A percentile compares a stretch with the other conserved stretches of the same genome.
phyloP scores from a whole-genome alignment of 2,797 vertebrate genomes.

The Phataginus tetradactyla region DNA sequence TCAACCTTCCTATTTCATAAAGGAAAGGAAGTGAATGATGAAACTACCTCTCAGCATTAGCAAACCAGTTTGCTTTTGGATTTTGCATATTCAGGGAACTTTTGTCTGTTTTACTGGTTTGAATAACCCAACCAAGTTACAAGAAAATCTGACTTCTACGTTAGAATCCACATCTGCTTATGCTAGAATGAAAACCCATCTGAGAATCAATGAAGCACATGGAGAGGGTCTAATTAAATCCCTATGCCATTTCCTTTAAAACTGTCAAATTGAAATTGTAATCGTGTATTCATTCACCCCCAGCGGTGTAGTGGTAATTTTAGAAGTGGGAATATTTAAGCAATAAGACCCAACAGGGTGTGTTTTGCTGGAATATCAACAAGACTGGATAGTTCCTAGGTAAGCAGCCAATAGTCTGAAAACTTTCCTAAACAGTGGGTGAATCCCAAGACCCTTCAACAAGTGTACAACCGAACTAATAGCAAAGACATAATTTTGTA shows the following conservation, averaged over 20 bases:
- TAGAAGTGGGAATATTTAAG: slow-evolving; percentile 80
- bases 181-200: slow-evolving; percentile 82
- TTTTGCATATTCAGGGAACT: slow-evolving; percentile 21
- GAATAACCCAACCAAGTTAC: slow-evolving; percentile 60
- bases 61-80: not conserved
- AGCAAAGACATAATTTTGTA: not conserved
- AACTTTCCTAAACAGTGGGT: slow-evolving; percentile 33
- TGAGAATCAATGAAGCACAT: slow-evolving; percentile 81
- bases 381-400: slow-evolving; percentile 39
- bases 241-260: slow-evolving; percentile 84
- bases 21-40: not conserved
- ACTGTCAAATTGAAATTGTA: slow-evolving; percentile 82
- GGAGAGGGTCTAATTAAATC: slow-evolving; percentile 84
- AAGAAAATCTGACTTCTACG: slow-evolving; percentile 66
- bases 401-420: slow-evolving; percentile 59
- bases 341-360: slow-evolving; percentile 74
- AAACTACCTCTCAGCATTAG: slow-evolving; percentile 14
- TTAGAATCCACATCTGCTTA: slow-evolving; percentile 81
- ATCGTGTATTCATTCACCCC: slow-evolving; percentile 80
- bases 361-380: slow-evolving; percentile 69
- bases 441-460: not conserved
- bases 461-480: not conserved
- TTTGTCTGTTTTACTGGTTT: slow-evolving; percentile 43
- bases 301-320: slow-evolving; percentile 77
- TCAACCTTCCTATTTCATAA: slow-evolving; percentile 42